Evolutionary conservation across 2,113 vertebrate species (phyloP).

Genomic region (Rynchops niger): DNA sequence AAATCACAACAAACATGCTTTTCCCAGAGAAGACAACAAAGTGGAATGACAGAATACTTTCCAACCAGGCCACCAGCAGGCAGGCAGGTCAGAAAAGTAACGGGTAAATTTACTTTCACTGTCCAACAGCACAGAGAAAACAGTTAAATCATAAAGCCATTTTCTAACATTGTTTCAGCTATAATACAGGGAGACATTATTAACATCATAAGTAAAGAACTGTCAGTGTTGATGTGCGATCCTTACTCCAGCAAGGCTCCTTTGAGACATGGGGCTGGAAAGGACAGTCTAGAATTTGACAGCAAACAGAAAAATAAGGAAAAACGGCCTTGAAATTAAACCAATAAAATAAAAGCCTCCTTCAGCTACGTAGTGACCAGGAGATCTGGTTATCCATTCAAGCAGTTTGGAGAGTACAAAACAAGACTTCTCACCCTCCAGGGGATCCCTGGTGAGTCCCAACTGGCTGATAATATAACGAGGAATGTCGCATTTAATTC

Average conservation of each 20-base stretch:
- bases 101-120: background rate
- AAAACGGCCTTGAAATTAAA: background rate
- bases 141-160: background rate
- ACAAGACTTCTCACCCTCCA: constrained; percentile 84
- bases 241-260: background rate
- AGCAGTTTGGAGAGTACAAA: background rate
- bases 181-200: constrained; percentile 29
- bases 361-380: background rate
- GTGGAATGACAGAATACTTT: background rate
- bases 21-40: background rate
- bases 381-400: background rate
- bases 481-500: constrained; percentile 96
- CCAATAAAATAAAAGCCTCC: background rate
- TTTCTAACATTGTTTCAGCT: constrained; percentile 6
- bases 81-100: background rate
- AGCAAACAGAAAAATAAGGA: constrained; percentile 6
- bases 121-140: background rate
- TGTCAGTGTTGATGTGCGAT: constrained; percentile 8
- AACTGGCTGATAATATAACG: constrained; percentile 96
- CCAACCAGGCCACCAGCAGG: background rate
- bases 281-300: constrained; percentile 15
- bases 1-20: background rate
- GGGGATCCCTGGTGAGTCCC: constrained; percentile 94
- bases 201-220: constrained; percentile 48
- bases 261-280: constrained; percentile 4